phyloP scores from a whole-genome alignment of 2,888 invertebrate genomes.

The Anodontia alba region DNA sequence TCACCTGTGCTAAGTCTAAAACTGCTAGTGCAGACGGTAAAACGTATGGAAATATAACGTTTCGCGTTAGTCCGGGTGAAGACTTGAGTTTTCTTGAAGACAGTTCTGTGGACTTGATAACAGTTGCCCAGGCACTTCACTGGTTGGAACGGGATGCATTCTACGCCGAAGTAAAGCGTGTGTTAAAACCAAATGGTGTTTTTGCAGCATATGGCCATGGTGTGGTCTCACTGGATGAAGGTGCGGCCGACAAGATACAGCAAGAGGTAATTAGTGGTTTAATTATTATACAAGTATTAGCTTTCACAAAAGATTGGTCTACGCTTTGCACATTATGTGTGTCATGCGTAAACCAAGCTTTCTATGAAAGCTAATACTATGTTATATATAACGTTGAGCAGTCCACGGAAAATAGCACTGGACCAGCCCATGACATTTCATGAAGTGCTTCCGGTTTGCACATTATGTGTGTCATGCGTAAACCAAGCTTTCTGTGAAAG shows the following conservation, averaged over 20 bases:
- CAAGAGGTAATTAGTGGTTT: background rate
- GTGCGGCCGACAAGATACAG: slow-evolving; percentile 21
- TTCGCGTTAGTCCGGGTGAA: slow-evolving; percentile 83
- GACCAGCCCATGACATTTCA: too few relatives aligned
- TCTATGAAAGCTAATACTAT: too few relatives aligned
- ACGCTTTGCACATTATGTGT: too few relatives aligned
- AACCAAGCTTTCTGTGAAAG: too few relatives aligned
- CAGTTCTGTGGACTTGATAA: slow-evolving; percentile 81
- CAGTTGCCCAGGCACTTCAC: slow-evolving; percentile 84
- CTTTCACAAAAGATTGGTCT: too few relatives aligned
- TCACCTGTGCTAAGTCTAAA: slow-evolving; percentile 79
- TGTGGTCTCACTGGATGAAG: slow-evolving; percentile 41
- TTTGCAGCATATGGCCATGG: slow-evolving; percentile 79
- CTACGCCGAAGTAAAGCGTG: slow-evolving; percentile 83
- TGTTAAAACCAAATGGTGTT: slow-evolving; percentile 84
- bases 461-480: too few relatives aligned
- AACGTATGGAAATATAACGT: too few relatives aligned
- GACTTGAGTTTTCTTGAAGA: slow-evolving; percentile 72
- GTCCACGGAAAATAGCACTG: too few relatives aligned
- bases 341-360: too few relatives aligned
- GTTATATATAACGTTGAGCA: too few relatives aligned
- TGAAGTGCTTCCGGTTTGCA: too few relatives aligned
- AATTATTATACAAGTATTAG: too few relatives aligned
- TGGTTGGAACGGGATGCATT: slow-evolving; percentile 85
- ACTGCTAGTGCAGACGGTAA: slow-evolving; percentile 51